Percentiles rank a stretch among this genome's conserved stretches.
Conservation (phyloP, 2,797 vertebrate species). For the Danio tinwini region DNA sequence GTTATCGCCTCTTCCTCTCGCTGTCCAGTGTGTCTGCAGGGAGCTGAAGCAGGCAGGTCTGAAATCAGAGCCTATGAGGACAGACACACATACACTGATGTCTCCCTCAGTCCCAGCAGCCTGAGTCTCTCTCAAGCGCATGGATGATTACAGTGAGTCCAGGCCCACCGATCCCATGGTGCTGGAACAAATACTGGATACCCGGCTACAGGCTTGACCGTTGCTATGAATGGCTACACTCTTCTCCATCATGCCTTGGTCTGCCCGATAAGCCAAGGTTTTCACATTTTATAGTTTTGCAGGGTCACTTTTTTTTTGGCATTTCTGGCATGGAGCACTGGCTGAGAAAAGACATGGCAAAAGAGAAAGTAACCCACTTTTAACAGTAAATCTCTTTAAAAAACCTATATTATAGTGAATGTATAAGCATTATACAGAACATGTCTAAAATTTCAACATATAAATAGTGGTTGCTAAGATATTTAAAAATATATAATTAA, state of each 20-base stretch:
- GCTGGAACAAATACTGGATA: slow-evolving; percentile 48
- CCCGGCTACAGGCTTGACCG: slow-evolving; percentile 53
- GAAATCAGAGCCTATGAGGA: slow-evolving; percentile 65
- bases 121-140: slow-evolving; percentile 56
- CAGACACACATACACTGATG: slow-evolving; percentile 54
- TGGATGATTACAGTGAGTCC: slow-evolving; percentile 53
- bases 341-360: neutral
- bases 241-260: slow-evolving; percentile 50
- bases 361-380: neutral
- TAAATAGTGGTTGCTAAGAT: too few relatives aligned
- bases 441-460: too few relatives aligned
- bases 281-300: slow-evolving; percentile 55
- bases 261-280: slow-evolving; percentile 59
- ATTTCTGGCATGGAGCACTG: slow-evolving; percentile 5
- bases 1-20: slow-evolving; percentile 74
- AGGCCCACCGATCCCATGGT: slow-evolving; percentile 44
- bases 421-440: too few relatives aligned
- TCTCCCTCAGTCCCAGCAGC: slow-evolving; percentile 64
- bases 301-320: neutral
- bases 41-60: slow-evolving; percentile 70
- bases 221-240: slow-evolving; percentile 45
- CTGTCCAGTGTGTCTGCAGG: slow-evolving; percentile 68
- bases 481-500: too few relatives aligned
- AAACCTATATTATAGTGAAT: too few relatives aligned
- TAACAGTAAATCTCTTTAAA: neutral